Conservation (phyloP, 2,888 invertebrate species). For the Lochmaea capreae region DNA sequence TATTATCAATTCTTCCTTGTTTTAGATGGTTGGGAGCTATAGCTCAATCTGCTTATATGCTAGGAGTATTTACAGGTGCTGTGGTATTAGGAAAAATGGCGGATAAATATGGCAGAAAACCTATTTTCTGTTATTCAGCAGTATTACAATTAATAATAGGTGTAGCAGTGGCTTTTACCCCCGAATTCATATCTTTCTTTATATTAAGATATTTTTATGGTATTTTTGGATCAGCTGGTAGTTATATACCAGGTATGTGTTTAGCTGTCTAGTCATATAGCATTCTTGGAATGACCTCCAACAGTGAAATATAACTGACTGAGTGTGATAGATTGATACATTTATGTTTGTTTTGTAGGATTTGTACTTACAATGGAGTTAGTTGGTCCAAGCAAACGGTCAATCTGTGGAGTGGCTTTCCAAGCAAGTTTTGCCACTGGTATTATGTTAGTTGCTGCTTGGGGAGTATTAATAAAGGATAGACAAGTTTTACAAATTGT, state of each 20-base stretch:
- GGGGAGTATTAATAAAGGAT: slow-evolving; percentile 83
- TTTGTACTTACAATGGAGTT: slow-evolving; percentile 84
- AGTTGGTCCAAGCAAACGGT: slow-evolving; percentile 83
- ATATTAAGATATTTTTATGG: slow-evolving; percentile 68
- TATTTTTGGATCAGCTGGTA: slow-evolving; percentile 86
- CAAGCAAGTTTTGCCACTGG: slow-evolving; percentile 84
- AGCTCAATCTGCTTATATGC: slow-evolving; percentile 83
- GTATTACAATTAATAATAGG: slow-evolving; percentile 78
- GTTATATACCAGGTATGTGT: slow-evolving; percentile 66
- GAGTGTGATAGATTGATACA: background rate
- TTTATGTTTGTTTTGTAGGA: slow-evolving; percentile 51
- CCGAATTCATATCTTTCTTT: slow-evolving; percentile 81
- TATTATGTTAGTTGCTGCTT: slow-evolving; percentile 84
- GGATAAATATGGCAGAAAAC: slow-evolving; percentile 81
- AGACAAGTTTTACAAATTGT: slow-evolving; percentile 79
- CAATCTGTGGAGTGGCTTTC: slow-evolving; percentile 83
- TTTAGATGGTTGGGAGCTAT: slow-evolving; percentile 83
- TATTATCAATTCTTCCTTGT: slow-evolving; percentile 12
- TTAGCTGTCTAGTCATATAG: background rate
- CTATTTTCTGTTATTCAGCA: slow-evolving; percentile 82
- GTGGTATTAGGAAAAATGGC: slow-evolving; percentile 82
- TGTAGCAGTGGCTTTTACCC: slow-evolving; percentile 77
- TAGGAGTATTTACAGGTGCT: slow-evolving; percentile 85
- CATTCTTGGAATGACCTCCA: too few species aligned
- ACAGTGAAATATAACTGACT: too few species aligned